These are phyloP conservation scores for Sander lucioperca DNA, from an alignment of 2,113 vertebrate genomes.

Conservation along the genomic window DNA sequence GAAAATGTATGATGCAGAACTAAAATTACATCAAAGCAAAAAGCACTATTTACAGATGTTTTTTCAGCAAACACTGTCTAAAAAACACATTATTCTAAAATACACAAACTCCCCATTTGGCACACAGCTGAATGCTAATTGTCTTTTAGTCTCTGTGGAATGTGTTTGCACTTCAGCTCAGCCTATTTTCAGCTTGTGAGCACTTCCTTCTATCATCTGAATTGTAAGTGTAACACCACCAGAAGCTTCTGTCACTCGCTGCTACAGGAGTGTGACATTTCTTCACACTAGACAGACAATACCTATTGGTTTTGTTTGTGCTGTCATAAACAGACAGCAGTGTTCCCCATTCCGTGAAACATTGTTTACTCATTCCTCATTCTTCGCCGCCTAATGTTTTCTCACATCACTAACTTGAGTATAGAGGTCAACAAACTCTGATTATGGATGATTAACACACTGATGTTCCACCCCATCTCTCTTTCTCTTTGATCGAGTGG, in stretches of 20 bases:
- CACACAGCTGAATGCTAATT: slow-evolving; percentile 30
- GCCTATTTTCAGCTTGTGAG: slow-evolving; percentile 73
- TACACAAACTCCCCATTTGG: slow-evolving; percentile 40
- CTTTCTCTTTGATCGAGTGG: background rate
- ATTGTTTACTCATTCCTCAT: slow-evolving; percentile 63
- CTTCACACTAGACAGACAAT: slow-evolving; percentile 25
- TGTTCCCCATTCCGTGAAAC: slow-evolving; percentile 66
- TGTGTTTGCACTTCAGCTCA: slow-evolving; percentile 46
- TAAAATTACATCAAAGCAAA: slow-evolving; percentile 1
- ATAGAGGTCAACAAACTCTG: slow-evolving; percentile 13
- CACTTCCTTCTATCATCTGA: slow-evolving; percentile 78
- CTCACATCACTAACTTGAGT: slow-evolving; percentile 42
- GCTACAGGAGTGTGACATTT: slow-evolving; percentile 39
- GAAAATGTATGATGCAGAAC: background rate
- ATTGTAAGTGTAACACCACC: slow-evolving; percentile 50
- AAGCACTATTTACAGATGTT: background rate
- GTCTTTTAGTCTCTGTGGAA: slow-evolving; percentile 40
- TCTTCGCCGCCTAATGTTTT: slow-evolving; percentile 18
- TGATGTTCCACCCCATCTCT: background rate
- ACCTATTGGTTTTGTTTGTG: slow-evolving; percentile 27
- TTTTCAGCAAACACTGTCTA: slow-evolving; percentile 2
- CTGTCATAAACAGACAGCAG: slow-evolving; percentile 5
- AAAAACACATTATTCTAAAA: slow-evolving; percentile 4
- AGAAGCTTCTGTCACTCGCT: slow-evolving; percentile 47
- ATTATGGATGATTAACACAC: background rate